Percentiles rank a stretch among this genome's conserved stretches.
phyloP scores from a whole-genome alignment of 2,888 invertebrate species.

The Dryobotodes eremita region DNA sequence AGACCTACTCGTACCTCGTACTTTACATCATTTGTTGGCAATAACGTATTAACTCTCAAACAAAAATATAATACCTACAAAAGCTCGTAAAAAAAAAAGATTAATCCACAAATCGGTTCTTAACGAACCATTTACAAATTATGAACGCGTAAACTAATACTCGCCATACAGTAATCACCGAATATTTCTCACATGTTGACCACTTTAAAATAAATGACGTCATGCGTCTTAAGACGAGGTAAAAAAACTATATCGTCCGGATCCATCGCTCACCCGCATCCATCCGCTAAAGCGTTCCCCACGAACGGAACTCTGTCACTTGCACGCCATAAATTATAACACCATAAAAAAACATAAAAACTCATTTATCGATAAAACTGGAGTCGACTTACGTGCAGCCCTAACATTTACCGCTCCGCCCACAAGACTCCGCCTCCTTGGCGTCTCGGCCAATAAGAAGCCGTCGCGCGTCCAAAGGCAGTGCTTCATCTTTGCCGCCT shows the following conservation, averaged over 20 bases:
- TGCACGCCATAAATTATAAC: slow-evolving; percentile 86
- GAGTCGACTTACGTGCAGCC: slow-evolving; percentile 78
- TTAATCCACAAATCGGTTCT: slow-evolving; percentile 32
- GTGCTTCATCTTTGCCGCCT: slow-evolving; percentile 78
- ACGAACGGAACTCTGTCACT: slow-evolving; percentile 83
- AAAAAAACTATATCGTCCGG: slow-evolving; percentile 63
- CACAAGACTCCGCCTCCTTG: slow-evolving; percentile 78
- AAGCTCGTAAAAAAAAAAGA: slow-evolving; percentile 10
- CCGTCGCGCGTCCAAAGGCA: slow-evolving; percentile 75
- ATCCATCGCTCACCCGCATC: slow-evolving; percentile 76
- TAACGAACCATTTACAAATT: slow-evolving; percentile 33
- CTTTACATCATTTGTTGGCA: slow-evolving; percentile 1
- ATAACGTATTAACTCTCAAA: slow-evolving; percentile 2
- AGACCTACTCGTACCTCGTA: too few relatives aligned
- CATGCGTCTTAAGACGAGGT: slow-evolving; percentile 50
- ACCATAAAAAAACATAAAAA: slow-evolving; percentile 82
- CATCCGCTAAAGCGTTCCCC: slow-evolving; percentile 72
- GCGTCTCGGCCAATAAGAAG: slow-evolving; percentile 80
- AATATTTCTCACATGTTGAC: slow-evolving; percentile 45
- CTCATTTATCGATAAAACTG: slow-evolving; percentile 85
- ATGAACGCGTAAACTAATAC: slow-evolving; percentile 36
- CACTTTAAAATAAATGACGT: slow-evolving; percentile 55
- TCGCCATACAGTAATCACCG: slow-evolving; percentile 33
- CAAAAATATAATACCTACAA: slow-evolving; percentile 6
- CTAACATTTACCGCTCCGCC: slow-evolving; percentile 80